These are phyloP conservation scores for Chrysemys picta DNA, from an alignment of 2,113 vertebrate genomes.

Conservation along the genomic window DNA sequence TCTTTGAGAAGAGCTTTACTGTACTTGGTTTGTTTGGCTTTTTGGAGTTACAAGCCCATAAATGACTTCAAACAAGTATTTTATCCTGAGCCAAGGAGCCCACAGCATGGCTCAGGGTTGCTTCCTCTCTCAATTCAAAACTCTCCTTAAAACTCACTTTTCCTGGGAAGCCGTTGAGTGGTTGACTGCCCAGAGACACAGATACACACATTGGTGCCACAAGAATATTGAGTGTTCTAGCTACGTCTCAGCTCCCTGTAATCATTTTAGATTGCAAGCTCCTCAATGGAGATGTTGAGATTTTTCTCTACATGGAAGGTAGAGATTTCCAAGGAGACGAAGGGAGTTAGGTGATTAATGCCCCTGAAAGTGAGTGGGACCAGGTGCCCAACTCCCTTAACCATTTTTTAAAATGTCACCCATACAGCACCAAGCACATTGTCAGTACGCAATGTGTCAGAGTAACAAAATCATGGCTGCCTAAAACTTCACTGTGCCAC, in stretches of 20 bases:
- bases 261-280: not conserved
- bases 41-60: not conserved
- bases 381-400: not conserved
- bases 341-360: not conserved
- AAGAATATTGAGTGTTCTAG: not conserved
- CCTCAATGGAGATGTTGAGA: fast-evolving
- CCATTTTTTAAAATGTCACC: not conserved
- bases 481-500: not conserved
- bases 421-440: not conserved
- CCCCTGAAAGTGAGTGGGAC: not conserved
- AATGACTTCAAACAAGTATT: not conserved
- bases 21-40: not conserved
- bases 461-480: not conserved
- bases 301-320: not conserved
- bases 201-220: not conserved
- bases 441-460: not conserved
- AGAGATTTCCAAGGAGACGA: not conserved
- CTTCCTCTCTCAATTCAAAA: not conserved
- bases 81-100: not conserved
- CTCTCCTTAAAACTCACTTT: fast-evolving
- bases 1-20: not conserved
- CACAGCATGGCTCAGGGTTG: not conserved
- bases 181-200: too few species aligned
- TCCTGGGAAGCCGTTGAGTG: fast-evolving
- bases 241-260: not conserved